A percentile compares a stretch with the other conserved stretches of the same genome.
Evolutionary conservation across 2,797 vertebrate genomes (phyloP).

Genomic region (Clarias laeviceps): DNA sequence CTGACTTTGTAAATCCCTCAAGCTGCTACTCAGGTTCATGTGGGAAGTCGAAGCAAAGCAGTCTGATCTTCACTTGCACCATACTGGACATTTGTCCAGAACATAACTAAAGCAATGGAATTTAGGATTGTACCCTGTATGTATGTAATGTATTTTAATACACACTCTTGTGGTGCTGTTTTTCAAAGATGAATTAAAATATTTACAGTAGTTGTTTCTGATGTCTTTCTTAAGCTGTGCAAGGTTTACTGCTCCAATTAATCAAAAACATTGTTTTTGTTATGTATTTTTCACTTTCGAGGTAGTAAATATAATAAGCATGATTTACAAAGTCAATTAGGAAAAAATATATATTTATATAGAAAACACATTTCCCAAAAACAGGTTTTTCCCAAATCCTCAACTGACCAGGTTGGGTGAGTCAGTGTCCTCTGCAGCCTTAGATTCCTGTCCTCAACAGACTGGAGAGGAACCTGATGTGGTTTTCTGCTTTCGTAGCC

Average conservation of each 20-base stretch:
- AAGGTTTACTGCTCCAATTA: too few relatives aligned
- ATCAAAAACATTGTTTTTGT: neutral
- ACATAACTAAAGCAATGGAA: neutral
- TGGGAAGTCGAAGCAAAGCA: neutral
- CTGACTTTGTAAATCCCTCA: conserved; percentile 13
- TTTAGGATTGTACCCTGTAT: neutral
- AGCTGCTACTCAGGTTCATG: neutral
- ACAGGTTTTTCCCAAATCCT: too few relatives aligned
- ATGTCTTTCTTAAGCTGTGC: neutral
- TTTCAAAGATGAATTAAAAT: conserved; percentile 26
- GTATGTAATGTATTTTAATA: conserved; percentile 1
- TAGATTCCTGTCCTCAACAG: neutral
- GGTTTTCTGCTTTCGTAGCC: neutral
- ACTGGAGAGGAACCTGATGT: neutral
- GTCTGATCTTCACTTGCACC: neutral
- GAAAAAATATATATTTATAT: neutral
- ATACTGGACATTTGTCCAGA: neutral
- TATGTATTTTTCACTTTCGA: neutral
- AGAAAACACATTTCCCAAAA: neutral
- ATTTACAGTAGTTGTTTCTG: conserved; percentile 21
- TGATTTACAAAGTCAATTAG: neutral
- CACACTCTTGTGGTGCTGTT: neutral
- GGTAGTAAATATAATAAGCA: neutral
- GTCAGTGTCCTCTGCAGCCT: neutral
- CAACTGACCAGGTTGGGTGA: neutral